Base-by-base conservation (phyloP, 2,797 vertebrate species). In the Melanotaenia trifasciata region DNA sequence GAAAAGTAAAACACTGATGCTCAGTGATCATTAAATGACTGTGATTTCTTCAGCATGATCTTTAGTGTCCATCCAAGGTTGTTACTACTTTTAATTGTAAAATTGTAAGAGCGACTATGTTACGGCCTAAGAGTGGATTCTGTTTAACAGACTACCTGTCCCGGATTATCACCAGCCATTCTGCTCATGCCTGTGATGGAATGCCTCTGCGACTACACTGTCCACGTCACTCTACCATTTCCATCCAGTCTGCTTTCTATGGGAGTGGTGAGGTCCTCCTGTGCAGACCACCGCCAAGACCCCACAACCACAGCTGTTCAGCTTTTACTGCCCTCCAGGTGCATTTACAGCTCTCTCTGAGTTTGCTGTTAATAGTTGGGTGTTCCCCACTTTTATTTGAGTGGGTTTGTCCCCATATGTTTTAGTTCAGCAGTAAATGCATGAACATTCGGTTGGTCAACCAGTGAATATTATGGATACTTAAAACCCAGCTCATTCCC, bases 191-290 rank as follows among this genome's bases (percentile, higher is more conserved):
- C 64, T 98, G 96, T 36, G 98, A 99, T 3, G 98, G 98, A 51
- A 95, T 96, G 58, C 92, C 87, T 40, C 86, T 99, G 91, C 93
- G 87, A 18, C 97, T 99, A 51, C 95, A 95, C 88, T 99, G 98
- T 67, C 98, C 97, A 18, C 95, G 97, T 36, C 97, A 98, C 92
- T 97, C 98, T 58, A 96, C 97, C 71, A 96, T 99, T 91, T 96
- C 97, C 58, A 74, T 99, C 72, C 97, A 96, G 87, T 94, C 97
- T 0, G 98, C 97, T 11, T 96, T 97, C 91, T 99, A 99, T 0
- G 97, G 97, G 67, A 87, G 81, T 43, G 72, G 85, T 0, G 84
- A 67, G 45, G 91, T 87, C 30, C 88, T 58, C 70, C 78, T 85
- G 74, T 97, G 96, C 64, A 53, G 36, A 2, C 61, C 61, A 35